These are phyloP conservation scores for Cotesia glomerata DNA, from an alignment of 1,140 invertebrate species.

Conservation along the genomic window DNA sequence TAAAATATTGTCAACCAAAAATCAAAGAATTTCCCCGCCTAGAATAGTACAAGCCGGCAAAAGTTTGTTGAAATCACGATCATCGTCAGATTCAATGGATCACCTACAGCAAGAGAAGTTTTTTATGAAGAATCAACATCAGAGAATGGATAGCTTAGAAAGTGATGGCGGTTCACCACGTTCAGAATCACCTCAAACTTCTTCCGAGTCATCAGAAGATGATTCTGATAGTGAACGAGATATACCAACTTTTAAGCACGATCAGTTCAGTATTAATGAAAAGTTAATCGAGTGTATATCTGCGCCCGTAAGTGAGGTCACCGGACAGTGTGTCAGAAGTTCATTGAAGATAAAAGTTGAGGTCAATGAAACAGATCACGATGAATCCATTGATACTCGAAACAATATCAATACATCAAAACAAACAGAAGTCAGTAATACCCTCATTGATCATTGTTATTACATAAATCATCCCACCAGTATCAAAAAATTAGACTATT, in stretches of 20 bases:
- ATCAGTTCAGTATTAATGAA: constrained; percentile 50
- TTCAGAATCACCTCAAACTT: constrained; percentile 60
- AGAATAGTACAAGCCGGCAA: constrained; percentile 47
- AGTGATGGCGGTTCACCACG: constrained; percentile 53
- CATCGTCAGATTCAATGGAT: constrained; percentile 26
- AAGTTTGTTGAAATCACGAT: constrained; percentile 49
- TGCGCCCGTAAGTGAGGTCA: constrained; percentile 50
- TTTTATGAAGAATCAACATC: constrained; percentile 1
- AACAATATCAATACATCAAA: constrained; percentile 32
- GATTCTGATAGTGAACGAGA: constrained; percentile 41
- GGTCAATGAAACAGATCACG: constrained; percentile 30
- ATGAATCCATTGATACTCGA: constrained; percentile 11
- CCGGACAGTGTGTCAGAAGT: constrained; percentile 44
- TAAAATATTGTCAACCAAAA: constrained; percentile 46
- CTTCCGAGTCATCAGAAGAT: constrained; percentile 26
- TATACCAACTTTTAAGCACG: constrained; percentile 49
- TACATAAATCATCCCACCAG: constrained; percentile 66
- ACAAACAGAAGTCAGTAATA: constrained; percentile 45
- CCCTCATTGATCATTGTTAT: constrained; percentile 74
- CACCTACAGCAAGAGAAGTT: constrained; percentile 30
- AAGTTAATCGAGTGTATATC: constrained; percentile 49
- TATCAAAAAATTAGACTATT: constrained; percentile 64
- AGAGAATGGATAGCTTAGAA: constrained; percentile 37
- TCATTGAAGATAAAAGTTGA: constrained; percentile 29
- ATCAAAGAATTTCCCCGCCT: constrained; percentile 35